Conservation (phyloP, 2,113 vertebrate genomes). For the Rana temporaria region DNA sequence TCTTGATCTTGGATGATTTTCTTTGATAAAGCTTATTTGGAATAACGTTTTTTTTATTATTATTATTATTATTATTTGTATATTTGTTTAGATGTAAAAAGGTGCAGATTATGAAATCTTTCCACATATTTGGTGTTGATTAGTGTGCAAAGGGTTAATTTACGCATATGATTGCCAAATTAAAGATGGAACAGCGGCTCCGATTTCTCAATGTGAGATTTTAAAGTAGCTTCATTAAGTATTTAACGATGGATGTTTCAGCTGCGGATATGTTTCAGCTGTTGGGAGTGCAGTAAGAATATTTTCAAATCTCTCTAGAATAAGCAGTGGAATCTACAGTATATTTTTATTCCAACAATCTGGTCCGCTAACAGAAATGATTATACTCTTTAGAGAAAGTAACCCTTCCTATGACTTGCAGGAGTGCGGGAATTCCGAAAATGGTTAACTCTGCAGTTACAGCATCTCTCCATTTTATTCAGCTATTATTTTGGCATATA, state of each 20-base stretch:
- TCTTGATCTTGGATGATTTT: neutral
- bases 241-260: conserved; percentile 53
- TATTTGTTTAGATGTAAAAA: neutral
- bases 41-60: neutral
- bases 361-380: neutral
- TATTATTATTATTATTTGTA: neutral
- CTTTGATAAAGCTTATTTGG: neutral
- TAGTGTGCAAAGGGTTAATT: conserved; percentile 27
- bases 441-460: no score
- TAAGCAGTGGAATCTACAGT: neutral
- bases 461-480: no score
- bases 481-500: no score
- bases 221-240: conserved; percentile 54
- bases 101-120: neutral
- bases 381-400: neutral
- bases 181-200: conserved; percentile 45
- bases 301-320: conserved; percentile 35
- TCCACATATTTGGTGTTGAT: neutral
- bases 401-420: neutral
- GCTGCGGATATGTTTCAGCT: conserved; percentile 50
- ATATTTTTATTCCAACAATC: neutral
- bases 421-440: no score
- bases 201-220: conserved; percentile 51
- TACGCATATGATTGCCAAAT: conserved; percentile 33
- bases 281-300: conserved; percentile 36